Conservation (phyloP, 1,140 invertebrate genomes). For the Dryas iulia region DNA sequence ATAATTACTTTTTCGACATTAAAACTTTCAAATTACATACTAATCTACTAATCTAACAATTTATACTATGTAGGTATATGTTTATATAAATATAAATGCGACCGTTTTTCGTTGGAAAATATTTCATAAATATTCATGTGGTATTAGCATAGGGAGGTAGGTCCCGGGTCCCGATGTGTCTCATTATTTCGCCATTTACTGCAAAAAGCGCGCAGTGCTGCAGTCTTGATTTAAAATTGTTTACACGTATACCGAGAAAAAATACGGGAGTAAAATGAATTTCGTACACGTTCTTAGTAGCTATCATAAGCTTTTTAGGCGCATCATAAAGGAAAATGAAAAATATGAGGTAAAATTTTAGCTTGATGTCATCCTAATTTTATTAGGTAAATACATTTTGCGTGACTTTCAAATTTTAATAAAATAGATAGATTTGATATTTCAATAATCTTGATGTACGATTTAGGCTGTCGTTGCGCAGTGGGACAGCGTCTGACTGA, state of each 20-base stretch:
- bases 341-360: background rate
- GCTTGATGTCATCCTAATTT: background rate
- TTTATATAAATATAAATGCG: conserved; percentile 35
- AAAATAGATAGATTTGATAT: too few species aligned
- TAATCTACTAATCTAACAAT: conserved; percentile 1
- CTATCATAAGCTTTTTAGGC: background rate
- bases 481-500: too few species aligned
- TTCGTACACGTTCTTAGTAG: background rate
- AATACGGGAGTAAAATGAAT: conserved; percentile 7
- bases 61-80: conserved; percentile 4
- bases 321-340: background rate
- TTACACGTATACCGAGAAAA: conserved; percentile 28
- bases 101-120: conserved; percentile 65
- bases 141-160: conserved; percentile 67
- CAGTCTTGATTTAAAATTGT: conserved; percentile 34
- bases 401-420: background rate
- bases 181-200: conserved; percentile 76
- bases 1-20: too few species aligned
- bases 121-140: conserved; percentile 76
- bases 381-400: background rate
- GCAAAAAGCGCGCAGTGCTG: conserved; percentile 63
- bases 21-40: background rate
- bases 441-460: too few species aligned
- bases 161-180: conserved; percentile 50
- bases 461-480: too few species aligned